These are phyloP conservation scores for Pardosa pseudoannulata DNA, from an alignment of 2,888 invertebrate species.

Conservation along the genomic window DNA sequence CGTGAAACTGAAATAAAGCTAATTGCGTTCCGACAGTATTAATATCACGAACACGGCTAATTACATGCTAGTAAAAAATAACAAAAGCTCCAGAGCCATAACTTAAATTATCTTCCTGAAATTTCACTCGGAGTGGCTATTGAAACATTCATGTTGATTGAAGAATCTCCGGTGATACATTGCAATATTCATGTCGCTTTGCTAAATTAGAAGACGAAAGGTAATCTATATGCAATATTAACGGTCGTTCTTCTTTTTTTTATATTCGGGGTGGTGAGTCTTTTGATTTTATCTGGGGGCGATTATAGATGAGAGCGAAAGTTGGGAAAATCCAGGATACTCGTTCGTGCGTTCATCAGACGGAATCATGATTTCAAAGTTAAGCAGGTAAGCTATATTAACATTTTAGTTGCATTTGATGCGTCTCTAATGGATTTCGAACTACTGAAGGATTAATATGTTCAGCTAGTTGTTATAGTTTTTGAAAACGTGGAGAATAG, in stretches of 20 bases:
- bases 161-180: neutral
- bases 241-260: neutral
- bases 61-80: neutral
- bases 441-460: neutral
- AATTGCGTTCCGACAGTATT: slow-evolving; percentile 3
- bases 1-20: neutral
- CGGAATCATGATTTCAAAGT: neutral
- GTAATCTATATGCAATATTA: slow-evolving; percentile 51
- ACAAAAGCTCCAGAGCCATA: neutral
- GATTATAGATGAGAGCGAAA: neutral
- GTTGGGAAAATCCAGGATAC: neutral
- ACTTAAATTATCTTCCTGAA: neutral
- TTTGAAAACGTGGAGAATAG: no score
- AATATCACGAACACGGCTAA: neutral
- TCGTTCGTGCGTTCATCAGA: neutral
- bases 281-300: neutral
- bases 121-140: neutral
- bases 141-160: slow-evolving; percentile 1
- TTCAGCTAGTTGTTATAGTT: no score
- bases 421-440: neutral
- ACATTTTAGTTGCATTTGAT: neutral
- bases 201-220: slow-evolving; percentile 13
- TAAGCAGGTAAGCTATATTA: neutral
- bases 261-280: neutral
- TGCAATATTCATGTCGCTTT: slow-evolving; percentile 37